phyloP scores from a whole-genome alignment of 2,113 vertebrate species.

The Cyanoderma ruficeps region DNA sequence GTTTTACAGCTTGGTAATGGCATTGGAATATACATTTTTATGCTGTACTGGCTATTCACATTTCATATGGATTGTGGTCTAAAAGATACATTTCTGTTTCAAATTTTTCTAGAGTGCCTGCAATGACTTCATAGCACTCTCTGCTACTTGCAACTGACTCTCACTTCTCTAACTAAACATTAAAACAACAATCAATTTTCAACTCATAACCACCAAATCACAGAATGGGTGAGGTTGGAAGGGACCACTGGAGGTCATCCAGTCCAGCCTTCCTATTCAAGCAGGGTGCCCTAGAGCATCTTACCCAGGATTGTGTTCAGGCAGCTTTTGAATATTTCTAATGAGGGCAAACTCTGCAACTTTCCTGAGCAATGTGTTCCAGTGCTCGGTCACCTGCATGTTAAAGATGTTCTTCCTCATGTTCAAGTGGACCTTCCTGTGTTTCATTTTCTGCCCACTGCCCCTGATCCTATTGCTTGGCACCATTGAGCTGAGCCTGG shows the following conservation, averaged over 20 bases:
- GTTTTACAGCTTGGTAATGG: background rate
- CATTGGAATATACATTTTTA: slow-evolving; percentile 24
- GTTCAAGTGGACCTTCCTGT: background rate
- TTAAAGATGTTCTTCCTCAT: background rate
- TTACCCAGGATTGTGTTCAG: background rate
- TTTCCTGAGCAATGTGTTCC: background rate
- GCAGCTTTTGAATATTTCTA: background rate
- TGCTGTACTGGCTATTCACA: background rate
- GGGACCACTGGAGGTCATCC: background rate
- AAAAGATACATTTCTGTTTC: slow-evolving; percentile 15
- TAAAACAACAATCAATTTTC: background rate
- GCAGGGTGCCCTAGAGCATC: background rate
- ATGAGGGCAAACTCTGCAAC: background rate
- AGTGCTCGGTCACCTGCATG: background rate
- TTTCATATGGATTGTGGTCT: background rate
- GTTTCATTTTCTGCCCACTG: background rate
- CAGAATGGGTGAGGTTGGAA: background rate
- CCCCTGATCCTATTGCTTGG: background rate
- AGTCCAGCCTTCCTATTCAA: background rate
- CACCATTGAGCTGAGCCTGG: background rate
- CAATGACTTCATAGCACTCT: background rate
- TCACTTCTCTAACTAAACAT: background rate
- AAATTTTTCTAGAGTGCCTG: background rate
- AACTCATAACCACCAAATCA: background rate
- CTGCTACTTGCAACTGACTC: background rate